Conservation (phyloP, 2,797 vertebrate species). For the Spinus pinus region DNA sequence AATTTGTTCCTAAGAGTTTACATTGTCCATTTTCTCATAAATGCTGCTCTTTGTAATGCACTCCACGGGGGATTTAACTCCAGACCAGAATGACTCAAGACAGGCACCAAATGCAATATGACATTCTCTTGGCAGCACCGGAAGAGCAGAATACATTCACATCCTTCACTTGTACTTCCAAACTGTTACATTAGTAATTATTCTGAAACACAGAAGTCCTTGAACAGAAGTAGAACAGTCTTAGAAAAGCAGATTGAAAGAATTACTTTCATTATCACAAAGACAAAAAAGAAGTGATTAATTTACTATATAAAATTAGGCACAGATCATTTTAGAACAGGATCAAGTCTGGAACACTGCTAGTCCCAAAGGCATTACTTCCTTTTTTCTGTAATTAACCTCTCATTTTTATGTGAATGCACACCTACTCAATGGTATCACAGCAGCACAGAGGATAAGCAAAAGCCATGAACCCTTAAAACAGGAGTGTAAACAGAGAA, state of each 20-base stretch:
- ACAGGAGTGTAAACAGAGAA: background rate
- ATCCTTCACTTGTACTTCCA: background rate
- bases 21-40: background rate
- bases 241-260: background rate
- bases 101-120: background rate
- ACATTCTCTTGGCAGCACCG: background rate
- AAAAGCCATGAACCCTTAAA: background rate
- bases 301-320: background rate
- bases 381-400: background rate
- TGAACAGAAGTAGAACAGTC: background rate
- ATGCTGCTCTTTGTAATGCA: background rate
- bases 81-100: background rate
- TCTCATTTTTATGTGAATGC: background rate
- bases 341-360: background rate
- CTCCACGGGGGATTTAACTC: background rate
- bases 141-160: background rate
- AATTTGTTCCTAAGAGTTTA: background rate
- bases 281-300: background rate
- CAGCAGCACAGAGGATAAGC: rapidly evolving
- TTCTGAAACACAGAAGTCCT: background rate
- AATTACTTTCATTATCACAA: background rate
- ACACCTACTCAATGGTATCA: background rate
- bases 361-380: background rate
- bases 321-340: background rate
- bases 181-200: background rate